Evolutionary conservation across 2,113 vertebrate genomes (phyloP).

Genomic region (Tragelaphus imberbis): DNA sequence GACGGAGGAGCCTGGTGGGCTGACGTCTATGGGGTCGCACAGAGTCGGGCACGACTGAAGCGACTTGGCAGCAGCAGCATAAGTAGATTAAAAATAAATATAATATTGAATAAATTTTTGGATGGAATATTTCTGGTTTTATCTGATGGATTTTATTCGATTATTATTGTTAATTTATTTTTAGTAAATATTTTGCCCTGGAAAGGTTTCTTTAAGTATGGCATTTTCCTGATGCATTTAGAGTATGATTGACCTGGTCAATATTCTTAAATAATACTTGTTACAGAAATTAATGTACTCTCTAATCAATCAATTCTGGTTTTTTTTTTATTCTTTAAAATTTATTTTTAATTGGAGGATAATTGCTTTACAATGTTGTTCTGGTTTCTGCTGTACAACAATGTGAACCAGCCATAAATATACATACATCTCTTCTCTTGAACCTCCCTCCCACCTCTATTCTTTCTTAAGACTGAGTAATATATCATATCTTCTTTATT

Average conservation of each 20-base stretch:
- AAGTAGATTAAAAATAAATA: not conserved
- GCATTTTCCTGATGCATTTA: not conserved
- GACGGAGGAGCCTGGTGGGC: no score
- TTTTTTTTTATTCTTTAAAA: not conserved
- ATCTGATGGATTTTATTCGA: not conserved
- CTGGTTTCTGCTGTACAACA: not conserved
- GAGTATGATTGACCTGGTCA: not conserved
- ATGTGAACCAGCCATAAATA: not conserved
- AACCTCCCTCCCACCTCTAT: not conserved
- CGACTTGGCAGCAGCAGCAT: no score
- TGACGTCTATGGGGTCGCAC: no score
- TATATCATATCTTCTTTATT: not conserved
- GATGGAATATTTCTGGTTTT: not conserved
- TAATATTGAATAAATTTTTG: not conserved
- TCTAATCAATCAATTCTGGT: not conserved
- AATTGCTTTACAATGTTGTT: not conserved
- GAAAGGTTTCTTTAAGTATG: not conserved
- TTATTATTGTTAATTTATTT: not conserved
- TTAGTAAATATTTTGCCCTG: conserved; percentile 12
- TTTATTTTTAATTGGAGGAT: not conserved
- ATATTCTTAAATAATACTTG: not conserved
- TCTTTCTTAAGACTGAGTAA: not conserved
- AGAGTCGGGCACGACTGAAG: no score
- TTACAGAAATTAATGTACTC: not conserved
- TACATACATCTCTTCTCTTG: not conserved